Conservation (phyloP, 2,797 vertebrate species). For the Kryptopterus vitreolus region DNA sequence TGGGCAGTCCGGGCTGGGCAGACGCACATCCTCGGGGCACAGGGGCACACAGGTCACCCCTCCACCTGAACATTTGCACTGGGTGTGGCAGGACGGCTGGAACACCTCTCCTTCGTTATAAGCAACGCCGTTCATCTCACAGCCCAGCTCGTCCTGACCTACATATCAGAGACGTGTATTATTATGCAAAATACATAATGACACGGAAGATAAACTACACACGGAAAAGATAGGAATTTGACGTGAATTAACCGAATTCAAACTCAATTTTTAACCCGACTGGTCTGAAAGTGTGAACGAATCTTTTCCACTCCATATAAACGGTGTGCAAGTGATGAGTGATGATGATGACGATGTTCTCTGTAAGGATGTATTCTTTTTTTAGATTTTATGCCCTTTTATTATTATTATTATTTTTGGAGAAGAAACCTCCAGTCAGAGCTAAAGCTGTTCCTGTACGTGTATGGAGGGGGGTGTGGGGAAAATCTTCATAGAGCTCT, state of each 20-base stretch:
- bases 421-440: neutral
- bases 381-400: neutral
- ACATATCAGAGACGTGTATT: slow-evolving; percentile 26
- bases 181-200: neutral
- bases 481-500: too few species aligned
- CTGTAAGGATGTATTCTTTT: too few species aligned
- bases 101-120: slow-evolving; percentile 88
- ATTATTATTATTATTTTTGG: neutral
- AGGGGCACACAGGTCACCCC: slow-evolving; percentile 82
- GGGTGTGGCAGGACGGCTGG: slow-evolving; percentile 84
- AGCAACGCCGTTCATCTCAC: slow-evolving; percentile 79
- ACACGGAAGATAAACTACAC: too few species aligned
- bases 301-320: neutral
- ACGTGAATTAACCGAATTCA: too few species aligned
- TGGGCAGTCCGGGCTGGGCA: slow-evolving; percentile 85
- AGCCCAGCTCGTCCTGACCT: slow-evolving; percentile 81
- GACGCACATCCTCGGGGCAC: slow-evolving; percentile 77
- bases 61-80: slow-evolving; percentile 82
- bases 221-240: too few species aligned
- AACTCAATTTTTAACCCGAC: neutral
- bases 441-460: neutral
- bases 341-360: too few species aligned
- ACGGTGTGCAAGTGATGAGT: too few species aligned
- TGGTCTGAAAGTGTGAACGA: neutral
- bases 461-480: too few species aligned